Percentiles rank a stretch among this genome's conserved stretches.
Evolutionary conservation across 2,797 vertebrate genomes (phyloP).

Genomic region (Enoplosus armatus): DNA sequence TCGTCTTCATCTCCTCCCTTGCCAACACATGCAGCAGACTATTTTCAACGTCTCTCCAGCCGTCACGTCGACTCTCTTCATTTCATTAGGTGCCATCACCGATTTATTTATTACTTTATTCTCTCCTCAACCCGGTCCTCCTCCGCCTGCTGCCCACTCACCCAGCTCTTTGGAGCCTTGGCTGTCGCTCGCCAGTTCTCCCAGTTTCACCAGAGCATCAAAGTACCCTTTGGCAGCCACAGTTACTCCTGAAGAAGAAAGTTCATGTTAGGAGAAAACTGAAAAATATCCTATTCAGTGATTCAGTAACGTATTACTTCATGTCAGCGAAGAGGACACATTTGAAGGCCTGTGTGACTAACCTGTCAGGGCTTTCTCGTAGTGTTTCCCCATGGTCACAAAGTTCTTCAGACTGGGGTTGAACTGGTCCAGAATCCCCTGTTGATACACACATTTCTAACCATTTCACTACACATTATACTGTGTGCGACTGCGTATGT

Average conservation of each 20-base stretch:
- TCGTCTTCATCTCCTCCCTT: constrained; percentile 64
- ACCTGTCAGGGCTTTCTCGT: constrained; percentile 89
- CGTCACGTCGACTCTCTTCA: constrained; percentile 52
- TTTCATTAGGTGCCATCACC: constrained; percentile 43
- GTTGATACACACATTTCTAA: constrained; percentile 35
- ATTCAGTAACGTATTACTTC: background rate
- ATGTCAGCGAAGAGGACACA: background rate
- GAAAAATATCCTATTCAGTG: background rate
- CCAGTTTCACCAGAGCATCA: constrained; percentile 89
- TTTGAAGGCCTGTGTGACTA: constrained; percentile 17
- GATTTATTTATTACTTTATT: constrained; percentile 30
- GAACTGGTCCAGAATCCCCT: constrained; percentile 91
- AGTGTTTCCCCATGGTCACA: constrained; percentile 90
- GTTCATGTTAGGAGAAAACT: background rate
- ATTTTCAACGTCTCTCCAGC: constrained; percentile 45
- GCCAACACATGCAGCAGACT: constrained; percentile 48
- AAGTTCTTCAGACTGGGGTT: constrained; percentile 92
- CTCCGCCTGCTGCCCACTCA: constrained; percentile 73
- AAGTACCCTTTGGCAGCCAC: constrained; percentile 91
- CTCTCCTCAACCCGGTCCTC: background rate
- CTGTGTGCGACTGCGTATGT: background rate
- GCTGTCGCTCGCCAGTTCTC: constrained; percentile 90
- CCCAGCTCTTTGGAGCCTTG: constrained; percentile 92
- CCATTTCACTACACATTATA: background rate
- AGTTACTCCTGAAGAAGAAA: constrained; percentile 84